phyloP scores from a whole-genome alignment of 2,888 invertebrate species.

The Notodonta dromedarius region DNA sequence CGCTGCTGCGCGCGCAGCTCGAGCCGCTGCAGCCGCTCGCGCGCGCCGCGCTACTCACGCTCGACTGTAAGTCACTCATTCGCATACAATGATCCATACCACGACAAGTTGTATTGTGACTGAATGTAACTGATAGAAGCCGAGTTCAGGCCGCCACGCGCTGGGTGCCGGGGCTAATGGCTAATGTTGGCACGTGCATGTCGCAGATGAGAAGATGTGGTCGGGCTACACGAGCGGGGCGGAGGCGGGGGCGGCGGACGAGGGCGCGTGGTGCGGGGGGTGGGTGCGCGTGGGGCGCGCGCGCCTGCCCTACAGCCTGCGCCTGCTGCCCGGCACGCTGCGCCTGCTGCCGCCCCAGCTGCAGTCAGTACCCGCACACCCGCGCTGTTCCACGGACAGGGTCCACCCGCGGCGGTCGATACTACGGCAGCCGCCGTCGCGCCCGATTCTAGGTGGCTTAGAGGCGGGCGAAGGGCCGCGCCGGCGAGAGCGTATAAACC shows the following conservation, averaged over 20 bases:
- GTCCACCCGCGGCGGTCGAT: no score
- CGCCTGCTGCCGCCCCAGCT: conserved; percentile 52
- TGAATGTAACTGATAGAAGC: no score
- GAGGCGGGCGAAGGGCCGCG: no score
- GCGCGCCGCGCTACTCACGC: conserved; percentile 83
- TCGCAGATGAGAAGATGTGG: conserved; percentile 65
- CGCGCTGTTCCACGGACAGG: not conserved
- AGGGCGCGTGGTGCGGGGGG: conserved; percentile 69
- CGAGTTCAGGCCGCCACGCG: no score
- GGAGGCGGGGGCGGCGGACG: conserved; percentile 23
- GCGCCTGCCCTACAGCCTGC: conserved; percentile 66
- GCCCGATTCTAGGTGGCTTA: no score
- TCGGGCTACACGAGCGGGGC: conserved; percentile 35
- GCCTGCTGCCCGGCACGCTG: conserved; percentile 69
- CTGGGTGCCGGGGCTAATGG: no score
- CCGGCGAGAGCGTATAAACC: no score
- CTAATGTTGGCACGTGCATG: not conserved
- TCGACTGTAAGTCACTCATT: conserved; percentile 85
- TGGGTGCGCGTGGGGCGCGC: conserved; percentile 63
- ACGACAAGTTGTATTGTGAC: no score
- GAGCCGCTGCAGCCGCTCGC: conserved; percentile 51
- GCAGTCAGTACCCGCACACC: conserved; percentile 44
- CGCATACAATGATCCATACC: no score
- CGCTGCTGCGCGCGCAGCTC: conserved; percentile 50
- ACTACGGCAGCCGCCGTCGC: no score